Percentiles rank a stretch among this genome's conserved stretches.
Evolutionary conservation across 2,797 vertebrate genomes (phyloP).

Genomic region (Phoeniculus purpureus): DNA sequence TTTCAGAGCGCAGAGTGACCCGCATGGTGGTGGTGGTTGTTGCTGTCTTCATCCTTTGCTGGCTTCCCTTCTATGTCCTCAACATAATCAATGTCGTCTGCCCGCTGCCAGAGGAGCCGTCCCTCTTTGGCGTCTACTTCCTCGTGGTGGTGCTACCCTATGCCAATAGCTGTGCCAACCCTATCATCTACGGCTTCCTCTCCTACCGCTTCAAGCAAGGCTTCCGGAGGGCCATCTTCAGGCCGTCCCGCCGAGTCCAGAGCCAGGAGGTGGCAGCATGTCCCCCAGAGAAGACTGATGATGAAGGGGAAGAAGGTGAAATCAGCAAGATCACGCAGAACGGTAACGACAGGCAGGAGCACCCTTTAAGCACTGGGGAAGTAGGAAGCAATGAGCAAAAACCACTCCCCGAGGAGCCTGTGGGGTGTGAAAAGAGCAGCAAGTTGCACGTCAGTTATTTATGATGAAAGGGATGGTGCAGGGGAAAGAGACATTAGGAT

Average conservation of each 20-base stretch:
- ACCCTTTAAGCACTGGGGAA: background rate
- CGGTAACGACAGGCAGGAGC: conserved; percentile 50
- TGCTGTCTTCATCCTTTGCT: conserved; percentile 93
- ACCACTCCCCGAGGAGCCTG: conserved; percentile 70
- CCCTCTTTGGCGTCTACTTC: conserved; percentile 91
- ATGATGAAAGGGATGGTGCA: conserved; percentile 39
- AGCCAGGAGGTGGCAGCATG: conserved; percentile 68
- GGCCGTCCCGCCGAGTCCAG: conserved; percentile 76
- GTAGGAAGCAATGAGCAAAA: conserved; percentile 61
- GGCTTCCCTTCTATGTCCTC: conserved; percentile 95
- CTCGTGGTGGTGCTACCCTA: conserved; percentile 93
- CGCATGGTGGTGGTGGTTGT: conserved; percentile 97
- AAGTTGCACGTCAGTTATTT: conserved; percentile 74
- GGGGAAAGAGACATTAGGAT: background rate
- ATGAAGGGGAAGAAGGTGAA: conserved; percentile 61
- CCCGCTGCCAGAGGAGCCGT: conserved; percentile 90
- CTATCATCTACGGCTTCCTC: conserved; percentile 94
- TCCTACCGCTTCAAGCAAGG: conserved; percentile 97
- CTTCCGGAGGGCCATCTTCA: conserved; percentile 86
- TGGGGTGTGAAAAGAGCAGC: conserved; percentile 45
- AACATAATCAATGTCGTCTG: conserved; percentile 94
- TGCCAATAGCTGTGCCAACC: conserved; percentile 96
- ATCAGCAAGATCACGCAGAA: conserved; percentile 75
- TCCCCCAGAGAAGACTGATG: conserved; percentile 49
- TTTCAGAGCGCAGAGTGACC: conserved; percentile 92